These are phyloP conservation scores for Trachurus trachurus DNA, from an alignment of 2,797 vertebrate species.

Conservation along the genomic window DNA sequence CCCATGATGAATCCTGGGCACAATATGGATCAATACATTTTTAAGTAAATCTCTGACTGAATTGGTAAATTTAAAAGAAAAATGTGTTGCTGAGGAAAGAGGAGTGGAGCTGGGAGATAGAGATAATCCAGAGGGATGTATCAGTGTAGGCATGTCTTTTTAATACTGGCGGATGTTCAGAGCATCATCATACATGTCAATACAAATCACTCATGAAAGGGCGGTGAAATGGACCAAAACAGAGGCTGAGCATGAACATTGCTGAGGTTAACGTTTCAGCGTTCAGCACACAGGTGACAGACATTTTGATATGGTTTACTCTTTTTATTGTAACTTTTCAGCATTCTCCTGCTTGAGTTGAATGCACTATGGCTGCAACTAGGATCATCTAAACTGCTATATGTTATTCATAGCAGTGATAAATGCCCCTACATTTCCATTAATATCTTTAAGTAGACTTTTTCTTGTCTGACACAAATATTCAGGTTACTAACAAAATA, in stretches of 20 bases:
- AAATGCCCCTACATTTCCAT: neutral
- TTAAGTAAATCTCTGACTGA: constrained; percentile 21
- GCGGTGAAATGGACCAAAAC: neutral
- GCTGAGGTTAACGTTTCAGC: constrained; percentile 5
- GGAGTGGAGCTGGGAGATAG: constrained; percentile 2
- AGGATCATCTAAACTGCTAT: neutral
- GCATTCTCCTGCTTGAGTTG: neutral
- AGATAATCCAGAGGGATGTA: neutral
- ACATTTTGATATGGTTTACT: neutral
- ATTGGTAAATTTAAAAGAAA: neutral
- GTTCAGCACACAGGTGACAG: neutral
- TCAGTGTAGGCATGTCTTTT: neutral
- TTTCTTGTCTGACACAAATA: neutral
- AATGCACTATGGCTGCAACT: neutral
- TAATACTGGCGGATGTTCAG: neutral
- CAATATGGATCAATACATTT: constrained; percentile 36
- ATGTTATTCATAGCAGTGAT: neutral
- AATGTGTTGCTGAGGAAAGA: neutral
- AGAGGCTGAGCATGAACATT: neutral
- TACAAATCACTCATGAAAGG: constrained; percentile 9
- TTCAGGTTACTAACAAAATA: too few relatives aligned
- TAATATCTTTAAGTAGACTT: neutral
- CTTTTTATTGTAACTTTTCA: neutral
- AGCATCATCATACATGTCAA: constrained; percentile 10
- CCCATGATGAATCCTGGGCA: constrained; percentile 32